phyloP scores from a whole-genome alignment of 2,888 invertebrate genomes.

The Ditula angustiorana region DNA sequence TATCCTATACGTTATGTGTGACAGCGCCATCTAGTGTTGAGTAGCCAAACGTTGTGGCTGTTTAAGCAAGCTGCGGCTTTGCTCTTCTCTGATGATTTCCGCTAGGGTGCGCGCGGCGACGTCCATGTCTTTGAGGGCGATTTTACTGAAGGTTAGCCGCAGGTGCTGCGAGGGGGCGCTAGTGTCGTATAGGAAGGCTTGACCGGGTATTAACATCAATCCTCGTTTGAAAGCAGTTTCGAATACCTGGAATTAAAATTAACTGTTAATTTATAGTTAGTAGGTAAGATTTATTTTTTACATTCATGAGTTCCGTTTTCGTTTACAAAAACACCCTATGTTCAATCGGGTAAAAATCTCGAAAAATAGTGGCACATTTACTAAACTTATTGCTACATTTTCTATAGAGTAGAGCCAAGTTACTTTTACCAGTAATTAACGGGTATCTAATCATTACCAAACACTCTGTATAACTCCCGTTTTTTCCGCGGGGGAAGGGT shows the following conservation, averaged over 20 bases:
- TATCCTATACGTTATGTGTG: background rate
- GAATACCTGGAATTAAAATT: slow-evolving; percentile 63
- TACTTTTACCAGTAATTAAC: too few species aligned
- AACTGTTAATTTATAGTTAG: background rate
- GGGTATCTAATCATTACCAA: too few species aligned
- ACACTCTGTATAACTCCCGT: too few species aligned
- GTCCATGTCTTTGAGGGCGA: slow-evolving; percentile 87
- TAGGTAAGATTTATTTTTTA: background rate
- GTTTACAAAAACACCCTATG: too few species aligned
- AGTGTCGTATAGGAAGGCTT: slow-evolving; percentile 88
- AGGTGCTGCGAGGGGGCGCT: slow-evolving; percentile 87
- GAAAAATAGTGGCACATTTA: too few species aligned
- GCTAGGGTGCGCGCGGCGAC: slow-evolving; percentile 86
- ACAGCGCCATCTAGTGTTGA: slow-evolving; percentile 48
- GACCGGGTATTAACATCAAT: slow-evolving; percentile 90
- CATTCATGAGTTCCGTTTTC: too few species aligned
- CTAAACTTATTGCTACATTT: too few species aligned
- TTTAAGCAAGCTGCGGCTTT: slow-evolving; percentile 55
- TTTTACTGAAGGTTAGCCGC: slow-evolving; percentile 90
- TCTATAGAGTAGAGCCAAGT: too few species aligned
- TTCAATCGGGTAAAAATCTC: too few species aligned
- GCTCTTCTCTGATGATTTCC: slow-evolving; percentile 86
- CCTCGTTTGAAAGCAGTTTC: slow-evolving; percentile 87
- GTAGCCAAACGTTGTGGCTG: slow-evolving; percentile 52
- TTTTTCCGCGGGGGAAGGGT: too few species aligned